Percentiles rank a stretch among this genome's conserved stretches.
Conservation (phyloP, 2,113 vertebrate genomes). For the Plestiodon gilberti region DNA sequence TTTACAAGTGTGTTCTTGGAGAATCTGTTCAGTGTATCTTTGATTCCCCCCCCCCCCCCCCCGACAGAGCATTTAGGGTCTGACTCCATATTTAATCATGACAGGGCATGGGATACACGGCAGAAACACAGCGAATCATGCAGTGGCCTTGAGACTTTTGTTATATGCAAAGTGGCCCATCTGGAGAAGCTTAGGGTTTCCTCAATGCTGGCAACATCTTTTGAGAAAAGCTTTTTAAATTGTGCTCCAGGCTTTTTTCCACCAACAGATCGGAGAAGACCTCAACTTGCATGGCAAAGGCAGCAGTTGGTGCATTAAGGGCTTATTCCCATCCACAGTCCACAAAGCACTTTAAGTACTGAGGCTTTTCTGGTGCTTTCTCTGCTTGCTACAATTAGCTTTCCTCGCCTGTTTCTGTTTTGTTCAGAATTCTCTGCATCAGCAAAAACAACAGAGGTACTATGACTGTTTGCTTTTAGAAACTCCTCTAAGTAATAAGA, state of each 20-base stretch:
- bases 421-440: not conserved
- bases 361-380: rapidly evolving
- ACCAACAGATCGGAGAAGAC: not conserved
- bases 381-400: not conserved
- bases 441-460: not conserved
- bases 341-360: not conserved
- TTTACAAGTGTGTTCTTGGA: not conserved
- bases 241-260: not conserved
- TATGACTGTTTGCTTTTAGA: not conserved
- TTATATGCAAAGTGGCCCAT: no score
- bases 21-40: no score
- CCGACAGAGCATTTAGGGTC: not conserved
- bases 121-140: no score
- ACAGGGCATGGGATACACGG: not conserved
- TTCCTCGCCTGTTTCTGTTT: not conserved
- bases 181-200: not conserved
- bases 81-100: not conserved
- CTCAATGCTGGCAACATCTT: not conserved
- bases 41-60: not conserved
- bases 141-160: no score
- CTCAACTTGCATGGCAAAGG: not conserved
- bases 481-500: not conserved
- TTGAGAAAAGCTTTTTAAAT: not conserved
- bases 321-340: not conserved
- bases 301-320: not conserved